Evolutionary conservation across 37 sponge, comb jelly and placozoan species (phyloP).

Genomic region (Axinella damicornis): DNA sequence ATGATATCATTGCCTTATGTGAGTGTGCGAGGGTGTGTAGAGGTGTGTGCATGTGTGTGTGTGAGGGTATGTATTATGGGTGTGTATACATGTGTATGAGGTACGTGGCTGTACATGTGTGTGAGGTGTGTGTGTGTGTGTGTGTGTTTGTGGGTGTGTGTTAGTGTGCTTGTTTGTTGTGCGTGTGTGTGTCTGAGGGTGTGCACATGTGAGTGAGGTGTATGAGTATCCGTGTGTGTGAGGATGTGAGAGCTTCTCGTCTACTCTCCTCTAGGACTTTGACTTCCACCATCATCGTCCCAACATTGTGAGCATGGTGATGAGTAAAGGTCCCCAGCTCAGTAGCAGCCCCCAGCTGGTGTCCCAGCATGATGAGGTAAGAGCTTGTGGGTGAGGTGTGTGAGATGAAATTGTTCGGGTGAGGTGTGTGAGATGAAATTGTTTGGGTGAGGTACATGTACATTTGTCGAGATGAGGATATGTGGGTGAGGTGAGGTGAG

Average conservation of each 20-base stretch:
- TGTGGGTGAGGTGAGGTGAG: background rate
- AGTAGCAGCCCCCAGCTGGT: slow-evolving; percentile 17
- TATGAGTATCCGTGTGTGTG: background rate
- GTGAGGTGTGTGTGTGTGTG: background rate
- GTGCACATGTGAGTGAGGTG: too few relatives aligned
- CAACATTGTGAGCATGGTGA: slow-evolving; percentile 71
- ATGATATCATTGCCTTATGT: slow-evolving; percentile 67
- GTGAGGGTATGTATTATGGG: too few relatives aligned
- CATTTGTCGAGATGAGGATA: too few relatives aligned
- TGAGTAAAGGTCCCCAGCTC: slow-evolving; percentile 23
- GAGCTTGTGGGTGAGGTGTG: background rate
- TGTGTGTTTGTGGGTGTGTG: background rate
- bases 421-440: too few relatives aligned
- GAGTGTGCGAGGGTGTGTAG: background rate
- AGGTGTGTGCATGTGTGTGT: too few relatives aligned
- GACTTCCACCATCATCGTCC: slow-evolving; percentile 56
- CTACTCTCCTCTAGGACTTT: slow-evolving; percentile 36
- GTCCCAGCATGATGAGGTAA: slow-evolving; percentile 58
- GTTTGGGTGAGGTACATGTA: background rate
- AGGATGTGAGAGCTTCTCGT: background rate
- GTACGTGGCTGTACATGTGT: background rate
- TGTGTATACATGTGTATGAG: background rate
- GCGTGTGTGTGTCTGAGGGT: too few relatives aligned
- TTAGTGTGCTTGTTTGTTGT: background rate
- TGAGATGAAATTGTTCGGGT: too few relatives aligned